phyloP scores from a whole-genome alignment of 1,140 invertebrate genomes.

The Mesaphorura yosii region DNA sequence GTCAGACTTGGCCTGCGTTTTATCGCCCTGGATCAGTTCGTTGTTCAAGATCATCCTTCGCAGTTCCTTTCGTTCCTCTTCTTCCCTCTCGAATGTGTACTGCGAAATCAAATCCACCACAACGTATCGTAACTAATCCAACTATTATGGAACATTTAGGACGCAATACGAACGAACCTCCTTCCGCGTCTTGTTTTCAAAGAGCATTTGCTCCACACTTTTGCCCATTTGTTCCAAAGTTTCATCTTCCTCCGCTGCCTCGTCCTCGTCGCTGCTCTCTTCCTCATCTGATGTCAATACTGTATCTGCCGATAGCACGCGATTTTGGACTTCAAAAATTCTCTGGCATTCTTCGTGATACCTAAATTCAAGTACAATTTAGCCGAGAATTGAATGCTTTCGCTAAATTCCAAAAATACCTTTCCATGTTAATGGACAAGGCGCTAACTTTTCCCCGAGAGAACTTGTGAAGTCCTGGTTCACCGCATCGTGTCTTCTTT shows the following conservation, averaged over 20 bases:
- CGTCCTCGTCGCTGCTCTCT: conserved; percentile 41
- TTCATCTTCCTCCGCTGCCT: conserved; percentile 37
- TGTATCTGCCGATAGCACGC: conserved; percentile 45
- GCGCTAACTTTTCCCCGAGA: background rate
- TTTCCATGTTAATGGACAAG: conserved; percentile 5
- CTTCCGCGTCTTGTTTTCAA: conserved; percentile 44
- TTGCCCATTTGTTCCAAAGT: conserved; percentile 49
- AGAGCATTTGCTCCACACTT: conserved; percentile 50
- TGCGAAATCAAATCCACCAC: background rate
- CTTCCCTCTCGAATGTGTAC: conserved; percentile 42
- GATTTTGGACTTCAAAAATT: conserved; percentile 54
- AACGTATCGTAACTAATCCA: no score
- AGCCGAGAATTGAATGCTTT: background rate
- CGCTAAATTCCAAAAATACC: background rate
- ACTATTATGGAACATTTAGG: background rate
- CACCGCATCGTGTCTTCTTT: conserved; percentile 51
- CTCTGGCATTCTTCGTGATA: conserved; percentile 55
- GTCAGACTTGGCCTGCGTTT: background rate
- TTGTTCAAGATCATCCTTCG: conserved; percentile 46
- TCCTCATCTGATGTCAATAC: conserved; percentile 50
- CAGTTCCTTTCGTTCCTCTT: conserved; percentile 47
- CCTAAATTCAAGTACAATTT: conserved; percentile 27
- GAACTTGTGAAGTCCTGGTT: conserved; percentile 38
- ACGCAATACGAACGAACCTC: conserved; percentile 29
- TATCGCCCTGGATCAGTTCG: conserved; percentile 24